These are phyloP conservation scores for Pristiophorus japonicus DNA, from an alignment of 2,113 vertebrate species.

Conservation along the genomic window DNA sequence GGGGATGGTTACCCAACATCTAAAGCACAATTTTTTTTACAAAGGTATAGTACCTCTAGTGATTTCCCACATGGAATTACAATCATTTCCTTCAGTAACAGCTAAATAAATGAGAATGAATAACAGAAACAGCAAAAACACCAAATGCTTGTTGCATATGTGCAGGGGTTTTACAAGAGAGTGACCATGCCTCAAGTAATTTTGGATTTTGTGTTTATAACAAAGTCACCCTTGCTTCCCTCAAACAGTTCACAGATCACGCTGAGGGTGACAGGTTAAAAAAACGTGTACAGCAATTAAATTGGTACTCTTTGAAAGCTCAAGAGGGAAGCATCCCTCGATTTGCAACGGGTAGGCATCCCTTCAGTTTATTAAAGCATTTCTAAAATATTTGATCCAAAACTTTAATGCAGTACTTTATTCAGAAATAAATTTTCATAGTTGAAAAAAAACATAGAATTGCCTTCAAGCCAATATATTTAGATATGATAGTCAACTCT, in stretches of 20 bases:
- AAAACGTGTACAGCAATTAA: background rate
- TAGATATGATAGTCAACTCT: background rate
- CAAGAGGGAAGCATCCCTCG: background rate
- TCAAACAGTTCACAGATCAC: background rate
- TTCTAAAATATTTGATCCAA: background rate
- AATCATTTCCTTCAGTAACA: background rate
- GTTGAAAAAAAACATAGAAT: conserved; percentile 3
- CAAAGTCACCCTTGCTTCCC: background rate
- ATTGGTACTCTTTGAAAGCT: background rate
- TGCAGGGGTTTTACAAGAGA: background rate
- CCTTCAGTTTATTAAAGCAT: background rate
- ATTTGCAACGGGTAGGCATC: background rate
- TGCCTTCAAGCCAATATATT: conserved; percentile 11
- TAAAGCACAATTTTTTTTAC: background rate
- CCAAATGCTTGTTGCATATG: background rate
- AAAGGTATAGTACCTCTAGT: background rate
- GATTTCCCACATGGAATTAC: background rate
- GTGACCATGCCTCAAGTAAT: background rate
- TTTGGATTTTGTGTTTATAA: background rate
- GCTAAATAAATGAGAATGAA: background rate
- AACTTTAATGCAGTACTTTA: conserved; percentile 27
- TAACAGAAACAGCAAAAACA: background rate
- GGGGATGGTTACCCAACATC: no score
- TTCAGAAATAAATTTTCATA: background rate
- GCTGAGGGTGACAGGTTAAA: background rate